Evolutionary conservation across 1,140 invertebrate species (phyloP).

Genomic region (Drosophila lowei): DNA sequence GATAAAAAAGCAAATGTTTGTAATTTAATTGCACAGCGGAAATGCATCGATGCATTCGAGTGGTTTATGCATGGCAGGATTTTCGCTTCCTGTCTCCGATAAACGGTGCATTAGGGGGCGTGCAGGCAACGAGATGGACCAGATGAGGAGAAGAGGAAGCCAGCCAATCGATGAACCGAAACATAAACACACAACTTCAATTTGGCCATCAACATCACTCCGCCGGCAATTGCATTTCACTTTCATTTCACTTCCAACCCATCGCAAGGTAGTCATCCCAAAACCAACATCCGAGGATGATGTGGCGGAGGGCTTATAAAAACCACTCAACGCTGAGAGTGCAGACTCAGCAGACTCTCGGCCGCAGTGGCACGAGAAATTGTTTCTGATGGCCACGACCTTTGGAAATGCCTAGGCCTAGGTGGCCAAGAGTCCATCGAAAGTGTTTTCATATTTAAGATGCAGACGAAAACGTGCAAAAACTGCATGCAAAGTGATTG

Average conservation of each 20-base stretch:
- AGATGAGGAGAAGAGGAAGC: neutral
- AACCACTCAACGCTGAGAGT: conserved; percentile 39
- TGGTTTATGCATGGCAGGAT: conserved; percentile 39
- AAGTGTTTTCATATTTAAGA: conserved; percentile 64
- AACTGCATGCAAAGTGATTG: conserved; percentile 60
- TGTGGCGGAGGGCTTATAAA: conserved; percentile 7
- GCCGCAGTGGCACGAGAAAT: conserved; percentile 15
- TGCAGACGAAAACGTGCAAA: conserved; percentile 46
- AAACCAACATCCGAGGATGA: conserved; percentile 7
- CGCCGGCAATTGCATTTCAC: neutral
- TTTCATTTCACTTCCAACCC: neutral
- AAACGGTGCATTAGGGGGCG: conserved; percentile 8
- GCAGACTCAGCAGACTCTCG: conserved; percentile 25
- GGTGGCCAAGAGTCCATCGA: conserved; percentile 26
- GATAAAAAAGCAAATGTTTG: conserved; percentile 33
- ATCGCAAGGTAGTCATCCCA: neutral
- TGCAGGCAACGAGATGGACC: neutral
- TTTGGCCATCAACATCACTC: conserved; percentile 23
- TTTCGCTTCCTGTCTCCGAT: conserved; percentile 35
- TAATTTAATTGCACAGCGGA: conserved; percentile 53
- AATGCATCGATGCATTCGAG: conserved; percentile 42
- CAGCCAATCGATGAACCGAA: conserved; percentile 35
- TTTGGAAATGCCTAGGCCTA: conserved; percentile 7
- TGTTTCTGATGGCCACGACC: conserved; percentile 47
- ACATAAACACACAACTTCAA: conserved; percentile 30